Conservation (phyloP, 2,888 invertebrate species). For the Cheilosia scutellata region DNA sequence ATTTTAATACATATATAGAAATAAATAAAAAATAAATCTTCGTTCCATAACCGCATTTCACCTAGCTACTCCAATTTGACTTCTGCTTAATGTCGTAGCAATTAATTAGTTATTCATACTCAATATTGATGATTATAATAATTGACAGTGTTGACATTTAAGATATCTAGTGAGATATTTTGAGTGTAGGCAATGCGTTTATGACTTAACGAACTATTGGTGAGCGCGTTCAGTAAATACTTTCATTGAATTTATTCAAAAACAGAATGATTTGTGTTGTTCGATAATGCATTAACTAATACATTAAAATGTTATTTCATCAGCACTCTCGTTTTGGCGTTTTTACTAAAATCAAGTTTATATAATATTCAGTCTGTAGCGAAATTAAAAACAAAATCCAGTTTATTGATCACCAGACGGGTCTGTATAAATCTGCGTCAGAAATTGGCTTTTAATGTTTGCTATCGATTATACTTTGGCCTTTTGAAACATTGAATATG, state of each 20-base stretch:
- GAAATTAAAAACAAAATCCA: slow-evolving; percentile 11
- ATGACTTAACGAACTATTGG: neutral
- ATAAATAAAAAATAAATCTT: too few species aligned
- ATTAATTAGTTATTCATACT: neutral
- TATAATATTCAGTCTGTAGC: neutral
- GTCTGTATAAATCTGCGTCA: slow-evolving; percentile 43
- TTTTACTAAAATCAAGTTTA: slow-evolving; percentile 23
- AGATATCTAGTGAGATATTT: neutral
- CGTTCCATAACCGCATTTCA: too few species aligned
- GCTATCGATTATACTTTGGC: slow-evolving; percentile 3
- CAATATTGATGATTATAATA: neutral
- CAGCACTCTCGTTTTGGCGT: slow-evolving; percentile 11
- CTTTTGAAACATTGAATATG: neutral
- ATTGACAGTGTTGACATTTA: neutral
- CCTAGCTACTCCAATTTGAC: neutral
- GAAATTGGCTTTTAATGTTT: slow-evolving; percentile 1
- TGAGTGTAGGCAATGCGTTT: neutral
- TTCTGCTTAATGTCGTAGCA: neutral
- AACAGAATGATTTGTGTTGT: too few species aligned
- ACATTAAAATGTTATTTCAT: neutral
- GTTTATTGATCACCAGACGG: slow-evolving; percentile 46
- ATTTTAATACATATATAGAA: neutral
- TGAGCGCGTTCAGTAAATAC: neutral
- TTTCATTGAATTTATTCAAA: too few species aligned
- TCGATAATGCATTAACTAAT: too few species aligned